Evolutionary conservation across 2,888 invertebrate species (phyloP), one percentile per base, ranked within the genome.

Genomic region (Synanthedon myopaeformis): DNA sequence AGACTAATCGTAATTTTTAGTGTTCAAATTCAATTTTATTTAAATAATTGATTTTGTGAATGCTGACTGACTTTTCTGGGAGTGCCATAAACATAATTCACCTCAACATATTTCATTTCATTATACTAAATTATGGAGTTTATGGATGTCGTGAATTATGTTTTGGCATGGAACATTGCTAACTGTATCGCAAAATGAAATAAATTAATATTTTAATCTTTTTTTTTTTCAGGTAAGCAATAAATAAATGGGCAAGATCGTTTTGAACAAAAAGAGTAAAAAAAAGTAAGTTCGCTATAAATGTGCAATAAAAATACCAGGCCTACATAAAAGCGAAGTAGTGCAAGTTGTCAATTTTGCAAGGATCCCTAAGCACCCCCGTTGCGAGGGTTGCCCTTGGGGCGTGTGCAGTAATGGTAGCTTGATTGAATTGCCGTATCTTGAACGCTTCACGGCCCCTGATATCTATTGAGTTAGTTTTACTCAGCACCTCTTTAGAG

Each of bases 381-480:
- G 60, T 54, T 59, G 61, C 61, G 64, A 53, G 55, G 54, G 59
- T 52, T 54, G 51, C 51, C 45, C 54, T 51, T 52, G 54, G 58
- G 55, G 55, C 54, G 69, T 68, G 70, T 71, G 67, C 66, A 66
- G 74, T 77, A 79, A 79, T 78, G 70, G 74, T 67, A 69, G 66
- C 70, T 70, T 73, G 80, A 81, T 83, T 80, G 76, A 81, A 82
- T 77, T 74, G 76, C 72, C 74, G 70, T 75, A 77, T 79, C 74
- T 72, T 72, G 69, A 69, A 70, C 72, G 70, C 78, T 70, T 72
- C 69, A 63, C 64, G 70, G 66, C 69, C 65, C 79, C 75, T 75
- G 69, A 76, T 77, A 74, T 70, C 65, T 69, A 75, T 81, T 66
- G 70, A 74, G 72, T 75, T 76, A 74, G 76, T 76, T 74, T 35